Percentiles rank a stretch among this genome's conserved stretches.
These are phyloP conservation scores for Moxostoma hubbsi DNA, from an alignment of 2,797 vertebrate genomes.

Conservation along the genomic window DNA sequence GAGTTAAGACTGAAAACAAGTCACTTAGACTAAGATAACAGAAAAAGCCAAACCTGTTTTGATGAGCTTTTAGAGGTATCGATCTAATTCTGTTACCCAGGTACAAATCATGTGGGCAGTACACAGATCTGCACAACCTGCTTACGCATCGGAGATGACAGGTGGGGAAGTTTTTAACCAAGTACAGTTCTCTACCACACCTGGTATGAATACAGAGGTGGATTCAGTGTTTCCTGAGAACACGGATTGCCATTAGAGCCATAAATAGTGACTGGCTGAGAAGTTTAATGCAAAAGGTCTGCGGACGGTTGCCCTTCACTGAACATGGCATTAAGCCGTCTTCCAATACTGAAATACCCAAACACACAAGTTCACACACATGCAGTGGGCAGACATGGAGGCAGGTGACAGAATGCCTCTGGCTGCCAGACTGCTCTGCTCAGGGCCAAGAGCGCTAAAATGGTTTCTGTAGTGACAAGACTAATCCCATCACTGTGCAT, in stretches of 20 bases:
- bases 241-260: slow-evolving; percentile 73
- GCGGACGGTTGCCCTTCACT: slow-evolving; percentile 35
- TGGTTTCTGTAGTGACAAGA: slow-evolving; percentile 78
- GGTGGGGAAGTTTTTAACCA: slow-evolving; percentile 71
- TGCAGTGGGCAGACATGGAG: slow-evolving; percentile 50
- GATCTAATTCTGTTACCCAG: slow-evolving; percentile 47
- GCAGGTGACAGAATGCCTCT: slow-evolving; percentile 72
- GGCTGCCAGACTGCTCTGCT: slow-evolving; percentile 70
- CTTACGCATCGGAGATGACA: slow-evolving; percentile 63
- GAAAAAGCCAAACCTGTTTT: background rate
- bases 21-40: too few species aligned
- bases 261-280: slow-evolving; percentile 60
- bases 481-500: slow-evolving; percentile 73
- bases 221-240: slow-evolving; percentile 75
- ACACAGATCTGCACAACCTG: slow-evolving; percentile 56
- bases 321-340: slow-evolving; percentile 52
- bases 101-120: slow-evolving; percentile 29
- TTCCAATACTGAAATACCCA: slow-evolving; percentile 41
- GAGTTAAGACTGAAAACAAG: too few species aligned
- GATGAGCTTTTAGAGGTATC: slow-evolving; percentile 37
- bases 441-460: slow-evolving; percentile 75
- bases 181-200: slow-evolving; percentile 71
- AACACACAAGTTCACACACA: slow-evolving; percentile 61
- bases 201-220: slow-evolving; percentile 70
- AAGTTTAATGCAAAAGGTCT: slow-evolving; percentile 66